Evolutionary conservation across 2,113 vertebrate species (phyloP), one percentile per base, ranked within the genome.

Genomic region (Brachionichthys hirsutus): DNA sequence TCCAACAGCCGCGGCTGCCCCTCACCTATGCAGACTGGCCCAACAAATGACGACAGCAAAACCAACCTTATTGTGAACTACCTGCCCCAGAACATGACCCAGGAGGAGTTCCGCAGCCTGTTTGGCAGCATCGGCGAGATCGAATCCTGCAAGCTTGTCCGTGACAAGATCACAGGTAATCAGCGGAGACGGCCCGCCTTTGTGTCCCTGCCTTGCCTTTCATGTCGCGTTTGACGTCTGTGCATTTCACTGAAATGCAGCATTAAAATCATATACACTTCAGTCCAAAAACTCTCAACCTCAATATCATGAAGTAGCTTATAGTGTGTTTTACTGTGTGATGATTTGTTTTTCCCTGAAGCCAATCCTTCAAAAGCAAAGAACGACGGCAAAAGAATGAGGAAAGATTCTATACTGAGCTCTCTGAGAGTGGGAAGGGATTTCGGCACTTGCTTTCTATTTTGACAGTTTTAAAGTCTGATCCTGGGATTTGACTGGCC

Each of bases 31-130:
- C 97, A 99, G 93, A 98, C 97, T 19, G 94, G 95, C 77, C 91
- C 94, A 41, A 85, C 94, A 87, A 97, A 95, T 52, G 97, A 99
- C 77, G 97, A 99, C 94, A 99, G 97, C 94, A 99, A 99, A 94
- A 99, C 97, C 87, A 99, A 99, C 94, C 97, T 99, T 93, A 99
- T 99, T 65, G 97, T 99, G 91, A 99, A 99, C 94, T 99, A 99
- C 90, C 93, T 99, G 93, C 97, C 97, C 83, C 97, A 99, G 91
- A 99, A 98, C 84, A 99, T 99, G 97, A 99, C 96, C 87, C 97
- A 99, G 90, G 97, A 99, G 82, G 97, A 99, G 91, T 98, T 99
- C 91, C 95, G 97, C 84, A 98, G 96, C 93, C 95, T 99, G 75
- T 99, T 99, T 4, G 98, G 98, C 65, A 98, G 96, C 94, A 99